These are phyloP conservation scores for Trachelipus rathkii DNA, from an alignment of 1,140 invertebrate genomes.

Conservation along the genomic window DNA sequence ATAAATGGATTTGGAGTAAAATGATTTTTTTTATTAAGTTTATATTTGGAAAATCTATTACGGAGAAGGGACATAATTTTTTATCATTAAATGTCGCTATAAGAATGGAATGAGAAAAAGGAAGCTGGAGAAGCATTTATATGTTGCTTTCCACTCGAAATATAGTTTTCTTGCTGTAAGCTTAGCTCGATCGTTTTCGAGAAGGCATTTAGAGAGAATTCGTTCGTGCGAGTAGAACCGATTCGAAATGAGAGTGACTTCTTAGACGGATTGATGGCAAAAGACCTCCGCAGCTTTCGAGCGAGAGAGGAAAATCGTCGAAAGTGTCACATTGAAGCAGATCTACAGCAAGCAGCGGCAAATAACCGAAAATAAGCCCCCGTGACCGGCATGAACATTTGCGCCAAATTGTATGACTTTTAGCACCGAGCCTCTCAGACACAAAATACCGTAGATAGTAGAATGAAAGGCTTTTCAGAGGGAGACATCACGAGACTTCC, in stretches of 20 bases:
- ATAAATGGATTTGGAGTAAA: too few species aligned
- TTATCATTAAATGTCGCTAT: not conserved
- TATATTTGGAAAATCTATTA: too few species aligned
- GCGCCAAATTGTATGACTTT: conserved; percentile 9
- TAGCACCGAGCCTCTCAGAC: not conserved
- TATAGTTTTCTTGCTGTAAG: conserved; percentile 10
- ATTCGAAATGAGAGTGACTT: conserved; percentile 4
- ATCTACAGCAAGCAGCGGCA: conserved; percentile 10
- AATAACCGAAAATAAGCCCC: conserved; percentile 12
- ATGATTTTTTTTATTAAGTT: too few species aligned
- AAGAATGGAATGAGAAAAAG: not conserved
- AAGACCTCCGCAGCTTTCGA: not conserved
- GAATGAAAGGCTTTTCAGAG: conserved; percentile 3
- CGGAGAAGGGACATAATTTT: too few species aligned
- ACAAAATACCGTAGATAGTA: conserved; percentile 13
- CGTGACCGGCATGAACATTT: conserved; percentile 5
- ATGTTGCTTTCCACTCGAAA: conserved; percentile 7
- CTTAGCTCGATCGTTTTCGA: not conserved
- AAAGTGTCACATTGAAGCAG: conserved; percentile 10
- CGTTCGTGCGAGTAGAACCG: not conserved
- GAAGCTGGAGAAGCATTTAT: not conserved
- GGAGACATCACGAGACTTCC: not conserved
- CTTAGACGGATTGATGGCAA: conserved; percentile 1
- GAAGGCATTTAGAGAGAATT: conserved; percentile 2
- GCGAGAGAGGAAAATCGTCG: not conserved